Base-by-base conservation (phyloP, 2,797 vertebrate species). In the Sternarchorhynchus goeldii region DNA sequence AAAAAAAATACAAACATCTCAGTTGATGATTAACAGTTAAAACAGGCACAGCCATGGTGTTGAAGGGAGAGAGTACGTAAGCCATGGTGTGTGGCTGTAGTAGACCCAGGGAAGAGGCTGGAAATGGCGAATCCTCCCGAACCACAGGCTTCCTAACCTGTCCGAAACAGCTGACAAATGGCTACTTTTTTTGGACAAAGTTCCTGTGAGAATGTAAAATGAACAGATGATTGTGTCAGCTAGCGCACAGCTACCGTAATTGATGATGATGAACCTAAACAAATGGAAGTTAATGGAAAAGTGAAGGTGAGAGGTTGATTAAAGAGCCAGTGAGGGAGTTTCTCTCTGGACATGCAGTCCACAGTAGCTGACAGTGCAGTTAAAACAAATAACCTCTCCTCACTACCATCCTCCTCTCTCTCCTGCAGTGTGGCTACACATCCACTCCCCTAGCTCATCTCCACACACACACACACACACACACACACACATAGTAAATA, bases 181-280 rank as follows among this genome's bases (percentile, higher is more conserved):
- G 8, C 62, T 58, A 79, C 65, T 56, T 79, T 53, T 75, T 67
- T 81, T 29, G 20, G 31, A 31, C 29, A 41, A 66, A n/a, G 53
- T 56, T 73, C 31, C 71, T 50, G 21, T 50, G 20, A 36, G 71
- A 76, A 76, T 82, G 41, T 72, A 66, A 39, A 77, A 76, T 75
- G 79, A 84, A 76, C 76, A 73, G 79, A 80, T 67, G 75, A 80
- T 81, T 59, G 69, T 45, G 76, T 75, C 69, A 18, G 70, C 71
- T 59, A 71, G 72, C 62, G 69, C 74, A 75, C 75, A 76, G 71
- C 58, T n/a, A 20, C 50, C 25, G 29, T 77, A 83, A 82, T 78
- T 82, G 78, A 85, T 83, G 84, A 82, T 80, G 80, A 80, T 75
- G 78, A 75, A 72, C 64, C 73, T 75, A 77, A 82, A 85, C 73